Evolutionary conservation across 2,888 invertebrate genomes (phyloP).

Genomic region (Aproaerema taeniolella): DNA sequence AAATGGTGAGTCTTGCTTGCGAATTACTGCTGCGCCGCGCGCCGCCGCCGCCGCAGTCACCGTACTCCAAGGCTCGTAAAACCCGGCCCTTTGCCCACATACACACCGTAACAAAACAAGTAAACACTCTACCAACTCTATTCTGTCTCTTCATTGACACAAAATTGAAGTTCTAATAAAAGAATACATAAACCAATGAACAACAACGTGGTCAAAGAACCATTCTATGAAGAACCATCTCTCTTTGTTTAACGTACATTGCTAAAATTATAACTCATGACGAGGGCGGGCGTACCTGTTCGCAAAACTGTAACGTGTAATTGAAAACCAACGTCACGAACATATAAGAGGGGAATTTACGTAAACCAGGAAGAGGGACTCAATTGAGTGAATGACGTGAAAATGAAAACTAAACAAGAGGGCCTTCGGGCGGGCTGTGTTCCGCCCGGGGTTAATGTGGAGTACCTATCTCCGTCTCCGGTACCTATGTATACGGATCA

Average conservation of each 20-base stretch:
- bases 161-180: too few species aligned
- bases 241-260: too few species aligned
- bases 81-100: neutral
- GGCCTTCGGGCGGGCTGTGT: conserved; percentile 18
- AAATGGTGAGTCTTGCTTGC: conserved; percentile 54
- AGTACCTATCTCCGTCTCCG: conserved; percentile 1
- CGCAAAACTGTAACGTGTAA: conserved; percentile 5
- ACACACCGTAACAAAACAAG: too few species aligned
- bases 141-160: too few species aligned
- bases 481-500: conserved; percentile 10
- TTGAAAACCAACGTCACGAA: conserved; percentile 16
- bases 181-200: neutral
- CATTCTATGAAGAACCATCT: neutral
- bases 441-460: conserved; percentile 9
- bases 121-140: too few species aligned
- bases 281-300: too few species aligned
- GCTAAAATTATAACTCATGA: too few species aligned
- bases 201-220: neutral
- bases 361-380: conserved; percentile 21
- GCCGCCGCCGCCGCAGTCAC: conserved; percentile 10
- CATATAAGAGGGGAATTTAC: conserved; percentile 18
- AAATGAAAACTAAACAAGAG: conserved; percentile 43
- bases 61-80: conserved; percentile 4
- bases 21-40: conserved; percentile 35
- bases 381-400: conserved; percentile 30